Evolutionary conservation across 2,888 invertebrate genomes (phyloP), one percentile per base, ranked within the genome.

Genomic region (Epinotia demarniana): DNA sequence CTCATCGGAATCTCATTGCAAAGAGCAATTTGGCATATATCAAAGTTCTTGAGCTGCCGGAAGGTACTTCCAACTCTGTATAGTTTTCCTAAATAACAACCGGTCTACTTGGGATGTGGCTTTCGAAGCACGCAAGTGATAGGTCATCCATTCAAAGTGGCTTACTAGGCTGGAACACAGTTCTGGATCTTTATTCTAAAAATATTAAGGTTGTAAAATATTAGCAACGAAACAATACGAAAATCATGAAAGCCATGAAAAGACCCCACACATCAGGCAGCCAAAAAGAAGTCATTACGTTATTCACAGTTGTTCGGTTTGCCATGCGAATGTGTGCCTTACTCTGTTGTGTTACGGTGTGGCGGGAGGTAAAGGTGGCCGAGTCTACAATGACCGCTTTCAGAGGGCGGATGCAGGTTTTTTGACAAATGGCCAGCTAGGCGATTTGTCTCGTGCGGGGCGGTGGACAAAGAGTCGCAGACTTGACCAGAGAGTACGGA

Each of bases 401-500:
- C 90, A 89, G 86, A 83, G 85, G 87, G 89, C 93, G 93, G 93
- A 93, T 92, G 92, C 92, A 93, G 91, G 92, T 92, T 92, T 93
- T 94, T 92, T 94, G 94, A 94, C 90, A 94, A 94, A 94, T 93
- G 93, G 91, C 92, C 90, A 90, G 88, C 88, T 87, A 87, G 90
- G 85, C 91, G 91, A 93, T 93, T 93, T 94, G 93, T 93, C 93
- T 92, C 91, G 87, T 85, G 89, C 85, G 87, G 92, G 92, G 93
- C 91, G 91, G 93, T 90, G 91, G 81, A 53, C 91, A 92, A 79
- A 91, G 93, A 93, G 19, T 83, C 90, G 33, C 9, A 62, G 11
- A 19, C 43, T 4, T 53, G 16, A 53, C 13, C 53, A 53, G 53
- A 53, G 53, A 53, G 53, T 53, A n/a, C 6, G n/a, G 16, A n/a